These are phyloP conservation scores for Hydrolagus affinis DNA, from an alignment of 2,113 vertebrate species.

Conservation along the genomic window DNA sequence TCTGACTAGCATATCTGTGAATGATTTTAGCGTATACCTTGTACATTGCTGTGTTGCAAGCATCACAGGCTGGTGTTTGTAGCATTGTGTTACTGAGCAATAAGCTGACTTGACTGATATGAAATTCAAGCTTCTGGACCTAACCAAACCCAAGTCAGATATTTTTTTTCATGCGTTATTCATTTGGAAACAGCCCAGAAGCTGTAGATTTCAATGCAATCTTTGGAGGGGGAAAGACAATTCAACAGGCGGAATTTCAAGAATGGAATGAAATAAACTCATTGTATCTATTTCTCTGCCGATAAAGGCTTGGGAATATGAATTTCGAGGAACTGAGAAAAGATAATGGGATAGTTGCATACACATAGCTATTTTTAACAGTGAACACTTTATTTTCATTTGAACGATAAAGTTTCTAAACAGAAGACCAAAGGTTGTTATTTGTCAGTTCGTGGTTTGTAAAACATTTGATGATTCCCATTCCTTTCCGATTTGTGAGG, in stretches of 20 bases:
- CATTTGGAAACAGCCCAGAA: conserved; percentile 8
- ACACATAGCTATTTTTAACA: background rate
- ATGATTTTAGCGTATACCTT: background rate
- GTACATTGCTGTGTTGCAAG: background rate
- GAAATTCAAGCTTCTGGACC: background rate
- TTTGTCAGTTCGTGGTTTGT: background rate
- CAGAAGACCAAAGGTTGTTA: background rate
- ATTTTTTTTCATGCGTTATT: conserved; percentile 13
- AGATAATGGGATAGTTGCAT: background rate
- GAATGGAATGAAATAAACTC: background rate
- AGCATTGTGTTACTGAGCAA: background rate
- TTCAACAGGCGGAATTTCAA: background rate
- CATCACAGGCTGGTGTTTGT: background rate
- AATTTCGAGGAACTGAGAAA: background rate
- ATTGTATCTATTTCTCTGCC: no score
- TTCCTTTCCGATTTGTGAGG: background rate
- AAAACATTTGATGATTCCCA: no score
- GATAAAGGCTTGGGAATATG: background rate
- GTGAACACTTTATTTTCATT: conserved; percentile 5
- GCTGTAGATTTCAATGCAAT: background rate
- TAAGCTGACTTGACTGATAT: background rate
- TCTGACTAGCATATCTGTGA: background rate
- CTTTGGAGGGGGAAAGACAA: background rate
- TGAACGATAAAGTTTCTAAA: background rate
- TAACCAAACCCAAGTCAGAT: background rate